Evolutionary conservation across 2,797 vertebrate genomes (phyloP), one percentile per base, ranked within the genome.

Genomic region (Sebastes wilsoni): DNA sequence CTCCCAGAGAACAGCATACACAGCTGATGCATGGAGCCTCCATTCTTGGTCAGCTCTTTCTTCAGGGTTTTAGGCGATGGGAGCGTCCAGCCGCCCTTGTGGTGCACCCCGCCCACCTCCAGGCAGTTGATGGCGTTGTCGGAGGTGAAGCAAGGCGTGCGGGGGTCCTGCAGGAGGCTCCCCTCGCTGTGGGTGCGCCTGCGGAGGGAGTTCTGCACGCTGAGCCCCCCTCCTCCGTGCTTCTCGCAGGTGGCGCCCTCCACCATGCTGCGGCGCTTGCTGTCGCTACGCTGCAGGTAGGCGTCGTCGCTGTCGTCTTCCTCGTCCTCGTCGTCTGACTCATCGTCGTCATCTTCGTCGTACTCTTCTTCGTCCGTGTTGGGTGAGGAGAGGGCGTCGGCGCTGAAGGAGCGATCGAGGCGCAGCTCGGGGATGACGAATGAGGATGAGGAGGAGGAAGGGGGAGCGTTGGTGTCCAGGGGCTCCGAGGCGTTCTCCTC

Each of bases 101-200:
- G 89, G 6, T 94, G 28, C 8, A 75, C 11, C 4, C 90, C 94
- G 22, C 94, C 95, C 0, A 75, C 90, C 27, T 98, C 97, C 0
- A 96, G 88, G 94, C 97, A 97, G 96, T 98, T 94, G 92, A 99
- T 95, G 92, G 97, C 97, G 42, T 97, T 98, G 94, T 99, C 98
- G 0, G 98, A 99, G 91, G 97, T 95, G 90, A 99, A 99, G 86
- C 97, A 97, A 67, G 96, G 90, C 6, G 95, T 83, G 7, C 96
- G 96, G 20, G 96, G 85, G 90, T 99, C 98, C 92, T 99, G 98
- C 86, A 98, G 95, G 27, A 99, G 96, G 92, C 97, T 98, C 82
- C 98, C 98, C 84, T 99, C 98, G 0, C 98, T 99, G 96, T 99
- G 98, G 0, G 98, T 99, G 81, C 98, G 97, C 80, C 98, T 93